Conservation (phyloP, 2,113 vertebrate species). For the Crotalus tigris region DNA sequence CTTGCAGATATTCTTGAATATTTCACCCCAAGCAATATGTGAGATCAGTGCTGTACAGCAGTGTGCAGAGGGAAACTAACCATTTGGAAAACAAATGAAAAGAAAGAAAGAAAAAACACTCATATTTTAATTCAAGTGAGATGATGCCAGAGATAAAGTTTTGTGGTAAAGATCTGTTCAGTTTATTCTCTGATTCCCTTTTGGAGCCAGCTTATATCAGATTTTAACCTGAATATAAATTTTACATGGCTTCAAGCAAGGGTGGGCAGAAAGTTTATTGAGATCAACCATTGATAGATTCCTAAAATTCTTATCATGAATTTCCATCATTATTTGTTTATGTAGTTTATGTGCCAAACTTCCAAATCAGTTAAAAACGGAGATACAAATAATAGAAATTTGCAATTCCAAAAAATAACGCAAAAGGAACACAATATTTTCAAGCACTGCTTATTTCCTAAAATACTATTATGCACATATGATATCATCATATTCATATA, state of each 20-base stretch:
- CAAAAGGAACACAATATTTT: not conserved
- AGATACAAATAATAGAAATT: not conserved
- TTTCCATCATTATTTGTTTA: not conserved
- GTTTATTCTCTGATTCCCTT: not conserved
- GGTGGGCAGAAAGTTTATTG: not conserved
- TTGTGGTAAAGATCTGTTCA: not conserved
- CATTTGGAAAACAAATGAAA: not conserved
- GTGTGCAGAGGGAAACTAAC: not conserved
- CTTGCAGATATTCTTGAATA: not conserved
- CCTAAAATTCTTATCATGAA: not conserved
- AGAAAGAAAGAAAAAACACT: not conserved
- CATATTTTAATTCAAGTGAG: not conserved
- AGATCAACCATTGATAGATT: not conserved
- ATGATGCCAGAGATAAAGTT: not conserved
- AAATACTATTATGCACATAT: not conserved
- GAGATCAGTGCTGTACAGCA: not conserved
- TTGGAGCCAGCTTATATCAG: not conserved
- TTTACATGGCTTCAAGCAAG: not conserved
- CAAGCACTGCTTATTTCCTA: not conserved
- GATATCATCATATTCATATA: not conserved
- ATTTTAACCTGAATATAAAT: not conserved
- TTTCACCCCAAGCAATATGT: not conserved
- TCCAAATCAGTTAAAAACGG: not conserved
- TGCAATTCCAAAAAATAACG: not conserved
- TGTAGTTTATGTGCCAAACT: not conserved